Evolutionary conservation across 2,797 vertebrate genomes (phyloP).

Genomic region (Xiphophorus birchmanni): DNA sequence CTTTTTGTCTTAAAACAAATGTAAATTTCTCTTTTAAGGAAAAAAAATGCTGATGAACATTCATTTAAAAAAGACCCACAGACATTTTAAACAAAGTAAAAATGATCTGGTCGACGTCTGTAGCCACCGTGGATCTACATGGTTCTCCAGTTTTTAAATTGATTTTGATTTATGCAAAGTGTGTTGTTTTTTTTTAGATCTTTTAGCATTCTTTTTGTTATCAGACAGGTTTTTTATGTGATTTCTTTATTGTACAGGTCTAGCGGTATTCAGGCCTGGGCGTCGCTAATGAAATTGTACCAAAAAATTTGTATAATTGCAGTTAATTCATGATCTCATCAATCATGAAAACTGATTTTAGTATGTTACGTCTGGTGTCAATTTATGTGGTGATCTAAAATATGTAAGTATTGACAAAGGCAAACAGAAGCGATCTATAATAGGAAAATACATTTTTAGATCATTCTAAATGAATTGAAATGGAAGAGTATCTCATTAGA

Average conservation of each 20-base stretch:
- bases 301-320: not conserved
- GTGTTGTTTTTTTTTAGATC: not conserved
- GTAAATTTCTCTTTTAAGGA: too few species aligned
- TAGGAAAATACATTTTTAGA: not conserved
- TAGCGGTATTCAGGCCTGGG: not conserved
- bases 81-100: not conserved
- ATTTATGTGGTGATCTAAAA: not conserved
- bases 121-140: not conserved
- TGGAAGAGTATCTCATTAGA: not conserved
- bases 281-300: not conserved
- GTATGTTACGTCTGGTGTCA: not conserved
- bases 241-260: not conserved
- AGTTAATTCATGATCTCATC: not conserved
- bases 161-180: not conserved
- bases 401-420: not conserved
- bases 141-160: not conserved
- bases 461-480: not conserved
- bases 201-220: not conserved
- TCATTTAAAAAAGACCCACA: not conserved
- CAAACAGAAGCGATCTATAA: not conserved
- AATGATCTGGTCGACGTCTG: not conserved
- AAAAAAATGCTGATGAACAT: not conserved
- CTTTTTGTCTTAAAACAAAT: too few species aligned
- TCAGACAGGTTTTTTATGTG: not conserved
- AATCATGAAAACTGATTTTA: not conserved